These are phyloP conservation scores for Struthio camelus DNA, from an alignment of 2,113 vertebrate genomes.

Conservation along the genomic window DNA sequence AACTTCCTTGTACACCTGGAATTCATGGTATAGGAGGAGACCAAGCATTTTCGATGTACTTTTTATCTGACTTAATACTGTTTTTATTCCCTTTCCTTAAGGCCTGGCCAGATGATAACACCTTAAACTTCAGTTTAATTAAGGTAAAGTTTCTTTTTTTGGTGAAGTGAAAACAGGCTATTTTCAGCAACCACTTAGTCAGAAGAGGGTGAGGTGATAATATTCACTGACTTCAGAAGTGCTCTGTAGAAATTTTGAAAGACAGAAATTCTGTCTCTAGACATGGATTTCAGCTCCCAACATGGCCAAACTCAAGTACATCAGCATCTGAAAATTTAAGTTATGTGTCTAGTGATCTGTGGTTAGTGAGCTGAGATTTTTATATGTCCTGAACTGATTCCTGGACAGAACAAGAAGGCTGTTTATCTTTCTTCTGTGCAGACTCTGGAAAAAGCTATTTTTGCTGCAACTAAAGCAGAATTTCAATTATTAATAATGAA, in stretches of 20 bases:
- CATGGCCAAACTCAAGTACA: not conserved
- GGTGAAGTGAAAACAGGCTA: not conserved
- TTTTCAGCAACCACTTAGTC: not conserved
- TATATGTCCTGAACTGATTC: not conserved
- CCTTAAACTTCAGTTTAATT: slow-evolving; percentile 79
- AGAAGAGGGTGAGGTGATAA: not conserved
- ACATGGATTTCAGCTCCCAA: not conserved
- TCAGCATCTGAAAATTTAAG: not conserved
- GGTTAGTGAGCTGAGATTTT: not conserved
- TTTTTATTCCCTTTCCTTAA: slow-evolving; percentile 58
- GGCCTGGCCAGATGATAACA: slow-evolving; percentile 79
- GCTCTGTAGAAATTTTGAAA: not conserved
- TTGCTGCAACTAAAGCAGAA: not conserved
- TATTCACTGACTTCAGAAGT: not conserved
- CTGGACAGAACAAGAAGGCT: not conserved
- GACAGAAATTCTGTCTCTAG: not conserved
- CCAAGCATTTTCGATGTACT: not conserved
- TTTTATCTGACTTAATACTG: not conserved
- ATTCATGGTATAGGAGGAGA: not conserved
- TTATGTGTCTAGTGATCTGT: not conserved
- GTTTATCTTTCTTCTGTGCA: not conserved
- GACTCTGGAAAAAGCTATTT: not conserved
- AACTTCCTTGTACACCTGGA: not conserved
- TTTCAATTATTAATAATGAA: not conserved
- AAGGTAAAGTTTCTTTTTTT: slow-evolving; percentile 79